A percentile compares a stretch with the other conserved stretches of the same genome.
phyloP scores from a whole-genome alignment of 1,140 invertebrate genomes.

The Monochamus saltuarius region DNA sequence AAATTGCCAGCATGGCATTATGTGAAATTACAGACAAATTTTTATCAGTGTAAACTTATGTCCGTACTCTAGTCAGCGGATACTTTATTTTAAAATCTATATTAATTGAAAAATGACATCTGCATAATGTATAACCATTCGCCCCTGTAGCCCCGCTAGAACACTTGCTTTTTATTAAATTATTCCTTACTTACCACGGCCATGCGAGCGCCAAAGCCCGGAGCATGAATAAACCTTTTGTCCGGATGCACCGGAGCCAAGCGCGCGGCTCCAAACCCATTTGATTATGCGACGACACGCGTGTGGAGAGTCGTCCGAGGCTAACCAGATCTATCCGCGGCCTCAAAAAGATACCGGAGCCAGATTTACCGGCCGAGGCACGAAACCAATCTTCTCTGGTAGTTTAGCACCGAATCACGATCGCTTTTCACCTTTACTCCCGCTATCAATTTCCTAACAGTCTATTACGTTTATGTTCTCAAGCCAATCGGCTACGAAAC shows the following conservation, averaged over 20 bases:
- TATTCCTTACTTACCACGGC: too few relatives aligned
- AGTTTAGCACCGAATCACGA: constrained; percentile 44
- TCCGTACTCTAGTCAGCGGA: too few relatives aligned
- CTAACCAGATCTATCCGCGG: constrained; percentile 23
- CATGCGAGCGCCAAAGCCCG: background rate
- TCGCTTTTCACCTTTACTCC: constrained; percentile 48
- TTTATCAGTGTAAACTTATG: too few relatives aligned
- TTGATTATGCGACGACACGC: constrained; percentile 45
- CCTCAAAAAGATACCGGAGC: constrained; percentile 45
- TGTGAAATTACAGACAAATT: too few relatives aligned
- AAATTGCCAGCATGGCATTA: too few relatives aligned
- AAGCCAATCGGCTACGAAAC: constrained; percentile 42
- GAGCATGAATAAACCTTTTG: constrained; percentile 42
- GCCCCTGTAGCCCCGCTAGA: background rate
- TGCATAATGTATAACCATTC: too few relatives aligned
- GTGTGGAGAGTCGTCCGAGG: constrained; percentile 36
- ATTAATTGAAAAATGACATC: too few relatives aligned
- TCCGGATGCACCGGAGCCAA: constrained; percentile 35
- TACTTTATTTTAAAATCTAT: too few relatives aligned
- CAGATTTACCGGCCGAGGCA: constrained; percentile 27
- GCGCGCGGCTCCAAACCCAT: constrained; percentile 30
- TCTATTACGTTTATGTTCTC: constrained; percentile 46
- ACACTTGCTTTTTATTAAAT: background rate
- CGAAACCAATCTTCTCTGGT: constrained; percentile 45
- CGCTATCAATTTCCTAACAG: constrained; percentile 46